Percentiles rank a stretch among this genome's conserved stretches.
Conservation (phyloP, 2,888 invertebrate genomes). For the Drosophila atripex region DNA sequence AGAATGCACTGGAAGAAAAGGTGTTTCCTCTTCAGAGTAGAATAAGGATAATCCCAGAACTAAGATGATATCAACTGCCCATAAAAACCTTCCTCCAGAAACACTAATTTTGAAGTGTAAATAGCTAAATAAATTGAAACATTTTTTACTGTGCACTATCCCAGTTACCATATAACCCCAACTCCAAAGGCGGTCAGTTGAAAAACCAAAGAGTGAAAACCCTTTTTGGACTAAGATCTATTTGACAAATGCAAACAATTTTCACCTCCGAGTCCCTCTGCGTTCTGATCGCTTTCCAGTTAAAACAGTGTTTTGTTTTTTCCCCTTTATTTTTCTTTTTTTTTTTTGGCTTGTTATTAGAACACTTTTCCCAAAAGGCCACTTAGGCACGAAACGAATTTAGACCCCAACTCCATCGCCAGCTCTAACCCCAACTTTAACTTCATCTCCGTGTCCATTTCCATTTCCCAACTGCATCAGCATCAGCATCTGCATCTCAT, state of each 20-base stretch:
- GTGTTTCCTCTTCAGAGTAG: too few species aligned
- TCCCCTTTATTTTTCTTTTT: conserved; percentile 48
- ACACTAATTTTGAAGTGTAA: too few species aligned
- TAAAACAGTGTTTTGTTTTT: conserved; percentile 60
- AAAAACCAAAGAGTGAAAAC: conserved; percentile 48
- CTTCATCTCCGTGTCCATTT: conserved; percentile 24
- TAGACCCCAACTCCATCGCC: conserved; percentile 5
- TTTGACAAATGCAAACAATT: conserved; percentile 80
- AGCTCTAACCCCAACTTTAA: conserved; percentile 12
- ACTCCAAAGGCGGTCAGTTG: conserved; percentile 60
- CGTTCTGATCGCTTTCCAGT: conserved; percentile 52
- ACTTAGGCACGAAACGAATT: conserved; percentile 74
- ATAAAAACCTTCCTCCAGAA: not conserved
- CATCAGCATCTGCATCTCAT: conserved; percentile 29
- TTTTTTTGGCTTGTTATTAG: conserved; percentile 75
- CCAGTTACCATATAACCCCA: conserved; percentile 7
- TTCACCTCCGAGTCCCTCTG: conserved; percentile 40
- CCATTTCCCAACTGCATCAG: conserved; percentile 37
- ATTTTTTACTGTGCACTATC: not conserved
- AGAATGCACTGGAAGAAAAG: conserved; percentile 5
- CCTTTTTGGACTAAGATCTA: conserved; percentile 64
- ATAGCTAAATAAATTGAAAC: too few species aligned
- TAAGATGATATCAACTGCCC: not conserved
- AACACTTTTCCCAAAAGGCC: conserved; percentile 73
- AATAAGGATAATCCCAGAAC: too few species aligned